Percentiles rank a stretch among this genome's conserved stretches.
Conservation (phyloP, 2,888 invertebrate species). For the Pachycephus smyrnensis region DNA sequence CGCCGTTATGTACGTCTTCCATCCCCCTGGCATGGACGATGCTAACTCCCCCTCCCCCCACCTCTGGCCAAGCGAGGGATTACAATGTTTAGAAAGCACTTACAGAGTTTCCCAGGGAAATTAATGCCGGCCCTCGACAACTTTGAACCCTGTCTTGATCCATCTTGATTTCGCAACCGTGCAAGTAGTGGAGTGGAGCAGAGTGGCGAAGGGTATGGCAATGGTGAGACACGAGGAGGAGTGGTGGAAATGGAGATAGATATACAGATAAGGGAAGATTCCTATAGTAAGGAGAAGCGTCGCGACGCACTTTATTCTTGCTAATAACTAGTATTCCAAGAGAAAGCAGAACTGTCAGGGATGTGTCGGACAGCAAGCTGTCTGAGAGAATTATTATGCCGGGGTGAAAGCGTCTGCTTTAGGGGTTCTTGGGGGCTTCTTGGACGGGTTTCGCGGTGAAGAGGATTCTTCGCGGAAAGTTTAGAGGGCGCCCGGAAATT, state of each 20-base stretch:
- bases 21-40: background rate
- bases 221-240: background rate
- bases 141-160: conserved; percentile 25
- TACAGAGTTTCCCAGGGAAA: conserved; percentile 31
- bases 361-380: background rate
- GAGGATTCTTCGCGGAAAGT: background rate
- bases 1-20: conserved; percentile 19
- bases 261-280: background rate
- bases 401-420: background rate
- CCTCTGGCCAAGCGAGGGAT: conserved; percentile 32
- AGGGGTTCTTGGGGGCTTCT: too few species aligned
- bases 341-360: background rate
- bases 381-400: background rate
- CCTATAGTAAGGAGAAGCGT: background rate
- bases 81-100: conserved; percentile 46
- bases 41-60: background rate
- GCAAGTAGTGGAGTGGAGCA: background rate
- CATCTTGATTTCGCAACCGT: conserved; percentile 23
- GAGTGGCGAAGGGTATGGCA: background rate
- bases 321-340: background rate
- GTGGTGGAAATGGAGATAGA: background rate
- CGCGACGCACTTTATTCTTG: background rate
- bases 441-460: background rate
- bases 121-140: conserved; percentile 35
- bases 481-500: background rate